These are phyloP conservation scores for Brenthis ino DNA, from an alignment of 2,888 invertebrate genomes.

Conservation along the genomic window DNA sequence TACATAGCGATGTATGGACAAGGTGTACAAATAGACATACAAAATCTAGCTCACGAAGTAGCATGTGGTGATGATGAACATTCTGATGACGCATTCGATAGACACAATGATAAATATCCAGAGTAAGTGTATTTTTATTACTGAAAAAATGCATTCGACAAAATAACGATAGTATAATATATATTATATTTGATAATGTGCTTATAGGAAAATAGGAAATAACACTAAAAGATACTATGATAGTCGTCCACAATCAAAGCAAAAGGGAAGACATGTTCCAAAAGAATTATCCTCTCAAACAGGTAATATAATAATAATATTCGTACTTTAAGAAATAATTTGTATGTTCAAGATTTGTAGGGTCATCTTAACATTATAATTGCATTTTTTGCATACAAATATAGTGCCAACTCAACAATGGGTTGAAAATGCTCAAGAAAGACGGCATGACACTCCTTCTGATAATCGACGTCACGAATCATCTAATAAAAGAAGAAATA, in stretches of 20 bases:
- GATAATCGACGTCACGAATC: not conserved
- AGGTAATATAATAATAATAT: conserved; percentile 7
- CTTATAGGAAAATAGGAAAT: not conserved
- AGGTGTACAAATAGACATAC: conserved; percentile 38
- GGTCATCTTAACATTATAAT: too few species aligned
- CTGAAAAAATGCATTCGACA: too few species aligned
- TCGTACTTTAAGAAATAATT: not conserved
- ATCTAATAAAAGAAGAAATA: conserved; percentile 12
- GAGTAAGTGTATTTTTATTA: conserved; percentile 20
- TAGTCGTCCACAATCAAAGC: conserved; percentile 23
- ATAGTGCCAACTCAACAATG: conserved; percentile 12
- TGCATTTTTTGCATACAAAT: not conserved
- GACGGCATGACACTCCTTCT: not conserved
- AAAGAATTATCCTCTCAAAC: conserved; percentile 6
- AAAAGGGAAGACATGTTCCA: conserved; percentile 10
- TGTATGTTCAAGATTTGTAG: too few species aligned
- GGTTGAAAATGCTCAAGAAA: conserved; percentile 11
- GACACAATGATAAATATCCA: conserved; percentile 6
- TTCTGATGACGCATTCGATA: conserved; percentile 22
- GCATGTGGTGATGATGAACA: conserved; percentile 49
- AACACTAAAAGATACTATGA: conserved; percentile 7
- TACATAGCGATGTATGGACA: conserved; percentile 45
- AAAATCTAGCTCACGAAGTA: conserved; percentile 45
- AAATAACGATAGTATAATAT: too few species aligned
- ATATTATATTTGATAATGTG: too few species aligned